Evolutionary conservation across 1,140 invertebrate genomes (phyloP).

Genomic region (Zaprionus inermis): DNA sequence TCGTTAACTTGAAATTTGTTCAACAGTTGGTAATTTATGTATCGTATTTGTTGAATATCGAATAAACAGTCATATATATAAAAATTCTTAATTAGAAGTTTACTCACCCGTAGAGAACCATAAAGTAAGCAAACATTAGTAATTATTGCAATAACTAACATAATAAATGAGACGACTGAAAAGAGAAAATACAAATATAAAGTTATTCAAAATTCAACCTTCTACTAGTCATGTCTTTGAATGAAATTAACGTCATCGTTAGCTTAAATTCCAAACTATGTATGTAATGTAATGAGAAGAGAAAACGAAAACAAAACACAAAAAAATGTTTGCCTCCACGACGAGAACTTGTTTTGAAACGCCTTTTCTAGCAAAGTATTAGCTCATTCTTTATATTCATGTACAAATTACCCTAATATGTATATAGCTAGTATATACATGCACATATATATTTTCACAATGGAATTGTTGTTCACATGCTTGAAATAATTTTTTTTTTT

Average conservation of each 20-base stretch:
- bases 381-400: slow-evolving; percentile 62
- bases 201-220: slow-evolving; percentile 1
- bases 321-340: slow-evolving; percentile 12
- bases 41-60: not conserved
- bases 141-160: slow-evolving; percentile 49
- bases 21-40: not conserved
- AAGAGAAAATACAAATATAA: slow-evolving; percentile 4
- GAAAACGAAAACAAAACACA: slow-evolving; percentile 17
- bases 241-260: slow-evolving; percentile 19
- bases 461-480: not conserved
- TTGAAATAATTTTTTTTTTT: no score
- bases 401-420: slow-evolving; percentile 1
- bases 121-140: slow-evolving; percentile 60
- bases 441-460: slow-evolving; percentile 11
- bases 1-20: not conserved
- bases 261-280: slow-evolving; percentile 34
- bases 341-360: slow-evolving; percentile 41
- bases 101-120: slow-evolving; percentile 58
- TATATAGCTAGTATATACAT: slow-evolving; percentile 10
- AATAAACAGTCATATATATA: not conserved
- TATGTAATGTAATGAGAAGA: slow-evolving; percentile 24
- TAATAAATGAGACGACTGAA: slow-evolving; percentile 43
- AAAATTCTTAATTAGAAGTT: not conserved
- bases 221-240: slow-evolving; percentile 25
- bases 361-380: slow-evolving; percentile 50